These are phyloP conservation scores for Apamea crenata DNA, from an alignment of 2,888 invertebrate species.

Conservation along the genomic window DNA sequence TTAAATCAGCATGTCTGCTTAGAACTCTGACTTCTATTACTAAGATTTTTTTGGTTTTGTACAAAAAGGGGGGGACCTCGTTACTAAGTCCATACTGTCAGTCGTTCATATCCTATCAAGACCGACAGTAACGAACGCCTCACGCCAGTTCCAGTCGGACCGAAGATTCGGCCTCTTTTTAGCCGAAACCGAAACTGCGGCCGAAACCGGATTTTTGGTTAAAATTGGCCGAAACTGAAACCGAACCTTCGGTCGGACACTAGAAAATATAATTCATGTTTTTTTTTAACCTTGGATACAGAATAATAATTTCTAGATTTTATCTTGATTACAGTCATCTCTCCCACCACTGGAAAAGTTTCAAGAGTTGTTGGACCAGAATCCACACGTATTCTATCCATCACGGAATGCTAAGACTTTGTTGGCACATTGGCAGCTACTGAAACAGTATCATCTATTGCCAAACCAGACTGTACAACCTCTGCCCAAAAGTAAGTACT, in stretches of 20 bases:
- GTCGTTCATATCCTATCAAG: background rate
- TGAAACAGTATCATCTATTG: slow-evolving; percentile 97
- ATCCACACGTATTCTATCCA: slow-evolving; percentile 96
- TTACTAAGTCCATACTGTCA: background rate
- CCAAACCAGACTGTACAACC: slow-evolving; percentile 96
- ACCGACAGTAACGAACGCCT: no score
- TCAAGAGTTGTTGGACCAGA: slow-evolving; percentile 95
- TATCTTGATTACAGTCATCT: slow-evolving; percentile 89
- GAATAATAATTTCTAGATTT: background rate
- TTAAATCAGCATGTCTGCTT: background rate
- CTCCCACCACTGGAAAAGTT: slow-evolving; percentile 94
- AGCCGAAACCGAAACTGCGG: no score
- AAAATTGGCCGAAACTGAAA: background rate
- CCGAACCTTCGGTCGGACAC: background rate
- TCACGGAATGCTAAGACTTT: slow-evolving; percentile 96
- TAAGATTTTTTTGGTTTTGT: background rate
- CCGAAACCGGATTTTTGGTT: no score
- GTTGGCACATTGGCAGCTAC: slow-evolving; percentile 96
- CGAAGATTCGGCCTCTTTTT: no score
- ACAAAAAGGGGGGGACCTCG: background rate
- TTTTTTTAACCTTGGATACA: no score
- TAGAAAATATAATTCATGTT: background rate
- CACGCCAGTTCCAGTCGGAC: no score
- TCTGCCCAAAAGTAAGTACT: slow-evolving; percentile 85
- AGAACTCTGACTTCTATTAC: background rate